Conservation (phyloP, 2,888 invertebrate genomes). For the Flexamia atlantica region DNA sequence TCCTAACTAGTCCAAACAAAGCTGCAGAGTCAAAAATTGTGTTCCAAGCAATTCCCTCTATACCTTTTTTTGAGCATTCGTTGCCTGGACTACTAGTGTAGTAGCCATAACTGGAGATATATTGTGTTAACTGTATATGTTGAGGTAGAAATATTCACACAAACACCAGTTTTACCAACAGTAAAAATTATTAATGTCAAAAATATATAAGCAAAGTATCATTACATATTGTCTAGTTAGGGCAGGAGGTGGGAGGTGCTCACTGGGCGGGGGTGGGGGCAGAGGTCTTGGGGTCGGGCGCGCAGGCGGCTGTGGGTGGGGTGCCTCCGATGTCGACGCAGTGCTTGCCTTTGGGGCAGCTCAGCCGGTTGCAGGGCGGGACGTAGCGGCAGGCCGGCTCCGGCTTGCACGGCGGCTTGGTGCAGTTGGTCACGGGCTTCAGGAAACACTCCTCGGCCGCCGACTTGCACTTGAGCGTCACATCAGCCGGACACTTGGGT, state of each 20-base stretch:
- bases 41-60: no score
- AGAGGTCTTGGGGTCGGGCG: conserved; percentile 21
- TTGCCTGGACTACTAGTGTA: no score
- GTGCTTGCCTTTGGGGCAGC: conserved; percentile 52
- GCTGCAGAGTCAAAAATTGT: no score
- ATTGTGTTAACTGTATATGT: no score
- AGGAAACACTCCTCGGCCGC: conserved; percentile 43
- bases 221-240: neutral
- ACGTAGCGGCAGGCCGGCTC: conserved; percentile 51
- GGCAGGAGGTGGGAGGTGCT: neutral
- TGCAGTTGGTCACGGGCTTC: conserved; percentile 41
- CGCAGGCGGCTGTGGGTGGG: conserved; percentile 50
- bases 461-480: conserved; percentile 42
- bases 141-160: no score
- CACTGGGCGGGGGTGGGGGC: neutral
- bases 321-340: conserved; percentile 50
- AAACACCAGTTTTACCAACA: neutral
- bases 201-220: neutral
- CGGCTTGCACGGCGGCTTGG: conserved; percentile 50
- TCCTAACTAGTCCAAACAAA: no score
- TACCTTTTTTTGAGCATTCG: no score
- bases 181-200: neutral
- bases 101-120: no score
- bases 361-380: conserved; percentile 52
- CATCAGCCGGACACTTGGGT: conserved; percentile 42